phyloP scores from a whole-genome alignment of 2,113 vertebrate genomes.

The Heterotis niloticus region DNA sequence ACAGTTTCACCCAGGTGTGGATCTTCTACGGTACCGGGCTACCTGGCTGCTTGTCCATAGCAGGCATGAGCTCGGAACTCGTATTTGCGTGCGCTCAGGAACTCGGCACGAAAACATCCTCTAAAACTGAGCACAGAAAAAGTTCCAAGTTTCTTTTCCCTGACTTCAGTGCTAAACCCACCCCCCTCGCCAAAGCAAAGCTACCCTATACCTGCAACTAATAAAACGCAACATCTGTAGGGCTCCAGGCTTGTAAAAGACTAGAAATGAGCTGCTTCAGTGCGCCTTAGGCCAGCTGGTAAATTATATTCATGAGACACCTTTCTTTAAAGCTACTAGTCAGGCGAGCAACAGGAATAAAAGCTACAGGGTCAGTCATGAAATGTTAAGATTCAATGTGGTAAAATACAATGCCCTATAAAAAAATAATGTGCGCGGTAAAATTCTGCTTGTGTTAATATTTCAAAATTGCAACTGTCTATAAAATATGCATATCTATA shows the following conservation, averaged over 20 bases:
- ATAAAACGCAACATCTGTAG: constrained; percentile 21
- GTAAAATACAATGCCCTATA: constrained; percentile 70
- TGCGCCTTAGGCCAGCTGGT: not conserved
- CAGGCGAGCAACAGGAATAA: constrained; percentile 45
- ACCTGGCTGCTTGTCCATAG: no score
- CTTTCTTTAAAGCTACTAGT: constrained; percentile 26
- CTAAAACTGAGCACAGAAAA: not conserved
- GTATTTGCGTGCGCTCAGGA: not conserved
- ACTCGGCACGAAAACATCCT: not conserved
- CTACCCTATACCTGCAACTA: constrained; percentile 11
- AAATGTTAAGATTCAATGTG: constrained; percentile 66
- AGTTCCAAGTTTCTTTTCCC: constrained; percentile 19
- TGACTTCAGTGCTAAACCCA: not conserved
- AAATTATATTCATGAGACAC: constrained; percentile 28
- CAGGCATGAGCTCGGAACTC: no score
- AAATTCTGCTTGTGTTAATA: constrained; percentile 71
- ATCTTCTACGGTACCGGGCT: no score
- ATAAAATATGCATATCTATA: constrained; percentile 69
- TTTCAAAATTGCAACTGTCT: constrained; percentile 70
- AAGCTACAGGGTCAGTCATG: constrained; percentile 54
- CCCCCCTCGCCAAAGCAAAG: constrained; percentile 8
- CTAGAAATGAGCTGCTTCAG: constrained; percentile 11
- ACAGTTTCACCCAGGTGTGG: no score
- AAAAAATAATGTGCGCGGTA: constrained; percentile 71
- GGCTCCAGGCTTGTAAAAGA: constrained; percentile 19